phyloP scores from a whole-genome alignment of 2,797 vertebrate species.

The Oreochromis mossambicus region DNA sequence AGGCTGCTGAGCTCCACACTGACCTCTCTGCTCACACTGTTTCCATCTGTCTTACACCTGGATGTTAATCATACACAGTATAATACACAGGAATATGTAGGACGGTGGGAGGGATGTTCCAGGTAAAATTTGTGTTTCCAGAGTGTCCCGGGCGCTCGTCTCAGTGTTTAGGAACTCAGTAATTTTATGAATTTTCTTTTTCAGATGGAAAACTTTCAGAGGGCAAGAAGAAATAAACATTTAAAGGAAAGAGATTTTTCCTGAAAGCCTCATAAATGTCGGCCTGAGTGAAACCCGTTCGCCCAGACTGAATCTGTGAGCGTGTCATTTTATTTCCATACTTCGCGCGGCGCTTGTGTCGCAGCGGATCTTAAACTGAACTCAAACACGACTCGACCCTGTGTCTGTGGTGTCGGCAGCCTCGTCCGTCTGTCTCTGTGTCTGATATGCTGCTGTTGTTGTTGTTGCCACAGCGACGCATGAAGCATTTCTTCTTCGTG shows the following conservation, averaged over 20 bases:
- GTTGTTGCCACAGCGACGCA: background rate
- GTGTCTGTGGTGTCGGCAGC: background rate
- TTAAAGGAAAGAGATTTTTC: background rate
- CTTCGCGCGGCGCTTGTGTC: background rate
- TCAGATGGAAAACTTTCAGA: background rate
- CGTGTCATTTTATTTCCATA: background rate
- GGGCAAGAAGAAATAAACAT: background rate
- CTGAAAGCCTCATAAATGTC: background rate
- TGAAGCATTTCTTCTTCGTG: background rate
- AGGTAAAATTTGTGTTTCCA: background rate
- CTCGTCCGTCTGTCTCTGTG: background rate
- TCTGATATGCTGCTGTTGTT: conserved; percentile 19
- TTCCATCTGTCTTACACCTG: background rate
- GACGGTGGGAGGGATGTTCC: background rate
- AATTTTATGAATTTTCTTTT: background rate
- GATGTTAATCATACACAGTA: background rate
- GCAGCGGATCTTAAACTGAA: background rate
- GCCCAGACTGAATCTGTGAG: background rate
- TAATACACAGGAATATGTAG: background rate
- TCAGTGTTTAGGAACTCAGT: background rate
- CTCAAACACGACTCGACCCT: background rate
- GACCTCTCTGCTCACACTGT: background rate
- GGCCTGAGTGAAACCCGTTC: background rate
- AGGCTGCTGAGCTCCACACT: background rate
- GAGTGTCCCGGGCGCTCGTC: background rate